Conservation (phyloP, 2,888 invertebrate species). For the Cerastoderma edule region DNA sequence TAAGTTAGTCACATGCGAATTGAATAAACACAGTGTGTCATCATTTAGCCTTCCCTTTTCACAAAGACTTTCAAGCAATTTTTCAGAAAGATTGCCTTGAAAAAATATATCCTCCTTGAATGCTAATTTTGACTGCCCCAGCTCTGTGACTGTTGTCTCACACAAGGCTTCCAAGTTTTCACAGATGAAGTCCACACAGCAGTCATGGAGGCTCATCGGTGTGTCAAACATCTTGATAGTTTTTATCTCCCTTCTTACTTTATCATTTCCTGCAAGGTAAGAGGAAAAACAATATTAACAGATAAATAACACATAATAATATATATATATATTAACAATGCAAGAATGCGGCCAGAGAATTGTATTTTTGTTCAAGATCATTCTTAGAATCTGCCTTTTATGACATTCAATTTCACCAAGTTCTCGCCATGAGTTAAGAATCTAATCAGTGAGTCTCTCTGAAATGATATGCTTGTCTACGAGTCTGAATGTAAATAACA, state of each 20-base stretch:
- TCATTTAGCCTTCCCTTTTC: slow-evolving; percentile 87
- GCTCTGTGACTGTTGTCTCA: slow-evolving; percentile 63
- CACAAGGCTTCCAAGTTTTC: slow-evolving; percentile 87
- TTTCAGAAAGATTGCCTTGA: slow-evolving; percentile 79
- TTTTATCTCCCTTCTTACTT: not conserved
- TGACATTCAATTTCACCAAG: no score
- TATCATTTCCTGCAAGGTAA: not conserved
- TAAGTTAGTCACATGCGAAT: slow-evolving; percentile 87
- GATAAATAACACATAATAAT: no score
- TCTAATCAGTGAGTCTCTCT: no score
- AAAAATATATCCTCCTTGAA: slow-evolving; percentile 80
- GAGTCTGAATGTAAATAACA: no score
- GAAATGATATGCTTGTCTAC: no score
- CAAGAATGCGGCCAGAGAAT: no score
- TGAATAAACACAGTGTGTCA: slow-evolving; percentile 87
- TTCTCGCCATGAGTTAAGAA: no score
- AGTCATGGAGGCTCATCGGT: slow-evolving; percentile 87
- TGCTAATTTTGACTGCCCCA: slow-evolving; percentile 63
- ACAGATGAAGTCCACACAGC: slow-evolving; percentile 88
- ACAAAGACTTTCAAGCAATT: slow-evolving; percentile 85
- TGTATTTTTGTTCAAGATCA: no score
- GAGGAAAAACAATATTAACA: no score
- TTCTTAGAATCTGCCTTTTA: no score
- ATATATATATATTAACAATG: no score
- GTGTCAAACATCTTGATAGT: slow-evolving; percentile 86